phyloP scores from a whole-genome alignment of 2,113 vertebrate species.

The Cettia cetti region DNA sequence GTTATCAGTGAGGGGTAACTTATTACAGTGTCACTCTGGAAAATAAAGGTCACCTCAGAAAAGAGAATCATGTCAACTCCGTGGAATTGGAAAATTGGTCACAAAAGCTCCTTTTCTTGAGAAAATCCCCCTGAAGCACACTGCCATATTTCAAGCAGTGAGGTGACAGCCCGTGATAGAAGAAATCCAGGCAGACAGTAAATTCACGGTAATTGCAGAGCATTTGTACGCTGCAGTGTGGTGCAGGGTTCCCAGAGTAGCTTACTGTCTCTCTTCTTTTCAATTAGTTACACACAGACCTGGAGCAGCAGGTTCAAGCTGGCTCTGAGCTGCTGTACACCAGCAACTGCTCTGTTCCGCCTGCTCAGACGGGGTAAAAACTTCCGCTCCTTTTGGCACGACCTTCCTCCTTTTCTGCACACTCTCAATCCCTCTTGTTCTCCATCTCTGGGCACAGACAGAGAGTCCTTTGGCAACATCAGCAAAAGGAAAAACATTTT shows the following conservation, averaged over 20 bases:
- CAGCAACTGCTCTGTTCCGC: background rate
- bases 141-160: background rate
- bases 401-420: background rate
- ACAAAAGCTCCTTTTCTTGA: background rate
- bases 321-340: background rate
- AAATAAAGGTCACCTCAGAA: conserved; percentile 27
- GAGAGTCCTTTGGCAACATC: background rate
- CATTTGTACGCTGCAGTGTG: background rate
- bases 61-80: background rate
- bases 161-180: background rate
- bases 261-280: background rate
- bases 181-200: background rate
- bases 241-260: background rate
- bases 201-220: background rate
- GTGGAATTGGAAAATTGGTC: background rate
- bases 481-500: background rate
- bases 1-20: background rate
- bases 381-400: background rate
- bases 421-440: background rate
- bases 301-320: conserved; percentile 32
- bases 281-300: background rate
- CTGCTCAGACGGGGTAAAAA: background rate
- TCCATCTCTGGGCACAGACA: background rate
- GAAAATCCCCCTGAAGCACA: background rate
- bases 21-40: background rate